Base-by-base conservation (phyloP, 2,113 vertebrate species). In the Pogonocichla stellata region DNA sequence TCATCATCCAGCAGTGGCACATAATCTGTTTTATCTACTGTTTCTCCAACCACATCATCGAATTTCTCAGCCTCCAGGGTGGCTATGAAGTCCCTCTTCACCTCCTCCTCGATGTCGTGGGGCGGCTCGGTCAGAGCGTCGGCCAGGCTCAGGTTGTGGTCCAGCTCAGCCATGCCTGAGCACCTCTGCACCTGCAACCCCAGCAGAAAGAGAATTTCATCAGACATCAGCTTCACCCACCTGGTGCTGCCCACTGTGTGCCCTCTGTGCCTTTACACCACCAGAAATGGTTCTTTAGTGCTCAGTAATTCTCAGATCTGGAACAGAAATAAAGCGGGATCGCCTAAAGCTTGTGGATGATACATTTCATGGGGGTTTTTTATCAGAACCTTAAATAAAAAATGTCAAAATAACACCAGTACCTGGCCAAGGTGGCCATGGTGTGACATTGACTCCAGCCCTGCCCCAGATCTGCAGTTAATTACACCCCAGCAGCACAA, bases 21-120 rank as follows among this genome's bases (percentile, higher is more conserved):
- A 10, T 99, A 99, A 93, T 99, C 98, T 2, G 98, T 98, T 95
- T 99, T 99, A 24, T 98, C 98, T 26, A 99, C 99, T 0, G 98
- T 99, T 96, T 99, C 99, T 19, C 99, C 99, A 2, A 99, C 98
- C 96, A 99, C 97, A 18, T 99, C 99, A 0, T 99, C 98, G 22
- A 98, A 99, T 10, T 98, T 60, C 97, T 99, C 99, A 0, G 99
- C 98, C 96, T 99, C 99, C 97, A 99, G 96, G 0, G 98, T 96
- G 61, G 98, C 98, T 5, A 99, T 98, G 67, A 99, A 99, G 97
- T 99, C 99, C 74, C 98, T 97, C 79, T 99, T 97, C 96, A 99
- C 98, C 72, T 98, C 97, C 43, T 98, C 98, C 25, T 98, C 98
- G 6, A 98, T 95, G 36, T 97, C 93, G 8, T 97, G 98, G 28